Evolutionary conservation across 2,797 vertebrate genomes (phyloP), one percentile per base, ranked within the genome.

Genomic region (Eulemur albifrons): DNA sequence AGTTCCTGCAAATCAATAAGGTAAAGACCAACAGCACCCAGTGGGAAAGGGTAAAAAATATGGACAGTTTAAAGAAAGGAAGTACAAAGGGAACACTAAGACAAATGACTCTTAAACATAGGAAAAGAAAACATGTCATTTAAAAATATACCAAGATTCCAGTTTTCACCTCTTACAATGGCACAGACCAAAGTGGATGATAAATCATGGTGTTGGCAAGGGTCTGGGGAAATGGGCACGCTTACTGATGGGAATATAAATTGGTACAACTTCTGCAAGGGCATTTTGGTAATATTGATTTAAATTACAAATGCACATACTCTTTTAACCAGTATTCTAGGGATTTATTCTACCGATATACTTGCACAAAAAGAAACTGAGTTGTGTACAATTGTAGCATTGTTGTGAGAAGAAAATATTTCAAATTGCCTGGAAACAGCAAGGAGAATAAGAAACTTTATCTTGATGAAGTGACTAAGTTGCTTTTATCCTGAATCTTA

Each of bases 111-210:
- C 45, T 88, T 43, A 43, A 77, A 84, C 48, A 81, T 12, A 54
- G 12, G 50, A 65, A 94, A 95, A 67, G 72, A 87, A 75, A 90
- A 80, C 52, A 77, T 50, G 20, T 61, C 76, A 38, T 57, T 95
- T 95, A 32, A 82, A 87, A 90, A 75, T 57, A 79, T 21, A 50
- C 35, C 48, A 27, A 81, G 30, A 79, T 61, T 89, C 59, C 35
- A 69, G 27, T 65, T 87, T 85, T 69, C 30, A 85, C 43, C 35
- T 95, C 79, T 75, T 69, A 88, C 54, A 73, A 82, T 17, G 67
- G 38, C 57, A 88, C 27, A 94, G 69, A 94, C 63, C 38, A 77
- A 81, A 63, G 54, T 48, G 32, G 82, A 54, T 63, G 57, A 40
- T 67, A 82, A 93, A 52, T 69, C 50, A 14, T 23, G 13, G 20